phyloP scores from a whole-genome alignment of 2,113 vertebrate genomes.

The Rhipidura dahli region DNA sequence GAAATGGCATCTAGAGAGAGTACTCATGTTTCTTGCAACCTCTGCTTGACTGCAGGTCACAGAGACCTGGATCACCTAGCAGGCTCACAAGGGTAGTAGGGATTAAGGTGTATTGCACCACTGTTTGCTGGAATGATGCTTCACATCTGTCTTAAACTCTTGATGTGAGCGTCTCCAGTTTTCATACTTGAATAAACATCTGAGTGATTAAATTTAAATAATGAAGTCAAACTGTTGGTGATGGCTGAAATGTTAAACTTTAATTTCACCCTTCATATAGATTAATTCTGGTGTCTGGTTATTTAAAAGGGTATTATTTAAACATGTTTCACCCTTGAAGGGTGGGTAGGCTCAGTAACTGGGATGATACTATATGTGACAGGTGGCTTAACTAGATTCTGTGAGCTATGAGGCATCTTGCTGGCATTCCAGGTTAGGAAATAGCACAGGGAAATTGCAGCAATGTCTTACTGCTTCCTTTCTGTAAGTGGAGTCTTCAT shows the following conservation, averaged over 20 bases:
- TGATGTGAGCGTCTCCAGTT: neutral
- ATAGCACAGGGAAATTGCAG: neutral
- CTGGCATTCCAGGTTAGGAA: neutral
- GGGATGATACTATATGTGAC: neutral
- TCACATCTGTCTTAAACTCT: neutral
- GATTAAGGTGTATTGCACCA: neutral
- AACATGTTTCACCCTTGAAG: neutral
- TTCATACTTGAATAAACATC: neutral
- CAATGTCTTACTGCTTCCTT: neutral
- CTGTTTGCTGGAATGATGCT: neutral
- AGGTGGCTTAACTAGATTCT: neutral
- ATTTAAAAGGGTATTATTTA: neutral
- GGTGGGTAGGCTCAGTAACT: neutral
- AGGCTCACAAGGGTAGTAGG: neutral
- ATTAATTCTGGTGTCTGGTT: neutral
- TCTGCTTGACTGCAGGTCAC: neutral
- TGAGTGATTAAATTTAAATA: neutral
- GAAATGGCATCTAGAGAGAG: neutral
- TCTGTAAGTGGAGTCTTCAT: neutral
- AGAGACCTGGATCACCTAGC: neutral
- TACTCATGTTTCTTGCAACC: neutral
- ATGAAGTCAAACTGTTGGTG: neutral
- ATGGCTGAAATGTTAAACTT: neutral
- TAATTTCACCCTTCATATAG: neutral
- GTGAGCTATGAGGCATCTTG: neutral